Evolutionary conservation across 2,113 vertebrate species (phyloP), one percentile per base, ranked within the genome.

Genomic region (Chrysemys picta): DNA sequence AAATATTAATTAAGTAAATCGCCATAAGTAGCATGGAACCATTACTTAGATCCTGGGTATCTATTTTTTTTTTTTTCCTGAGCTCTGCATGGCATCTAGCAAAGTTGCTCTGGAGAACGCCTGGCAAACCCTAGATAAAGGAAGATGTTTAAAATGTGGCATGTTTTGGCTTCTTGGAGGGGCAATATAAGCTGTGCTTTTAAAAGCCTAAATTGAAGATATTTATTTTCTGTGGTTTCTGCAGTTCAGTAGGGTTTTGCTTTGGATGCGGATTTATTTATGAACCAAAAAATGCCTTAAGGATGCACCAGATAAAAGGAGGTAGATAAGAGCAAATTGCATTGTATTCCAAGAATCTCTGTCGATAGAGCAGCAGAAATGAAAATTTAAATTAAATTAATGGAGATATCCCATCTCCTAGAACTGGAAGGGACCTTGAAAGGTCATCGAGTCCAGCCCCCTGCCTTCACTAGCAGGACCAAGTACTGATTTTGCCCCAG

Each of bases 1-100:
- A 45, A 47, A 47, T 53, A 93, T 29, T 83, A 79, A 93, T 92
- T 89, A 95, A 92, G 92, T 83, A 52, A 93, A 89, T 2, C 94
- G 45, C 38, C 22, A 29, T 62, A 93, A 82, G 84, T 12, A 90
- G 92, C n/a, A 84, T 50, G 62, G 91, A 96, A 53, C 3, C 91
- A 90, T 93, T 89, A 89, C 85, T 93, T 57, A 29, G 27, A 52
- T 89, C 27, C 49, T 16, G 76, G 57, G 25, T 92, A 24, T 17
- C 94, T 31, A 12, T 13, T 81, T 84, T 42, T 42, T 81, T 84
- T 42, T 42, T 91, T 80, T 54, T 53, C 17, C 17, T 69, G 82
- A 90, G 42, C 29, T 88, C 62, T 86, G 8, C 52, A 62, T 12
- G 59, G 87, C 8, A 89, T 78, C 56, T n/a, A 69, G 17, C 31